Conservation (phyloP, 2,797 vertebrate species). For the Rhodeus uyekii region DNA sequence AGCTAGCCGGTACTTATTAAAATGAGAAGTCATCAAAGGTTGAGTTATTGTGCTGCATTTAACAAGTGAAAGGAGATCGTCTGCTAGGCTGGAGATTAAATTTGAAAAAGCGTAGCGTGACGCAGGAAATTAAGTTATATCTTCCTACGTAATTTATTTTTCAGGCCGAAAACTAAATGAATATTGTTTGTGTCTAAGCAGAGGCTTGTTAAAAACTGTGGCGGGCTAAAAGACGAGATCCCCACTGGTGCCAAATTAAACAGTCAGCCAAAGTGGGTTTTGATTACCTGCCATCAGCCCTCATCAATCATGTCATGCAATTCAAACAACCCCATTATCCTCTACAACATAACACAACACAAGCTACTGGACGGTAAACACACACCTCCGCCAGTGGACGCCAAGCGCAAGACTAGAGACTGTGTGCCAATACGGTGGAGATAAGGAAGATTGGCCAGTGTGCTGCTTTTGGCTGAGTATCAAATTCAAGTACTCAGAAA, state of each 20-base stretch:
- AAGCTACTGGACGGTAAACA: slow-evolving; percentile 39
- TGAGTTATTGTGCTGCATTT: slow-evolving; percentile 81
- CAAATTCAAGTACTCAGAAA: background rate
- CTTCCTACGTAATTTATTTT: slow-evolving; percentile 80
- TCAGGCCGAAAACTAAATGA: slow-evolving; percentile 77
- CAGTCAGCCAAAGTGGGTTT: slow-evolving; percentile 77
- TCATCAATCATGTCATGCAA: slow-evolving; percentile 83
- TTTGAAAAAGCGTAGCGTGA: slow-evolving; percentile 72
- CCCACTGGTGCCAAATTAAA: slow-evolving; percentile 81
- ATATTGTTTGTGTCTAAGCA: slow-evolving; percentile 83
- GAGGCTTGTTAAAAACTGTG: slow-evolving; percentile 74
- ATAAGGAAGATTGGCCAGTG: slow-evolving; percentile 23
- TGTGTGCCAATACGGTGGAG: slow-evolving; percentile 10
- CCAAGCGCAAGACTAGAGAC: slow-evolving; percentile 9
- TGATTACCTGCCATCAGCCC: slow-evolving; percentile 80
- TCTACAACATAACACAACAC: slow-evolving; percentile 41
- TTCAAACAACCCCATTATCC: slow-evolving; percentile 74
- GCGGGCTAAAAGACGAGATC: slow-evolving; percentile 75
- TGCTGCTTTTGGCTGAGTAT: slow-evolving; percentile 12
- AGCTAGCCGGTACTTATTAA: slow-evolving; percentile 81
- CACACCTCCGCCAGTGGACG: slow-evolving; percentile 21
- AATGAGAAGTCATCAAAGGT: slow-evolving; percentile 76
- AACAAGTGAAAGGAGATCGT: slow-evolving; percentile 80
- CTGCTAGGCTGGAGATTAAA: slow-evolving; percentile 77
- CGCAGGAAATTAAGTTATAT: slow-evolving; percentile 83